Base-by-base conservation (phyloP, 2,888 invertebrate species). In the Nasonovia ribisnigri region DNA sequence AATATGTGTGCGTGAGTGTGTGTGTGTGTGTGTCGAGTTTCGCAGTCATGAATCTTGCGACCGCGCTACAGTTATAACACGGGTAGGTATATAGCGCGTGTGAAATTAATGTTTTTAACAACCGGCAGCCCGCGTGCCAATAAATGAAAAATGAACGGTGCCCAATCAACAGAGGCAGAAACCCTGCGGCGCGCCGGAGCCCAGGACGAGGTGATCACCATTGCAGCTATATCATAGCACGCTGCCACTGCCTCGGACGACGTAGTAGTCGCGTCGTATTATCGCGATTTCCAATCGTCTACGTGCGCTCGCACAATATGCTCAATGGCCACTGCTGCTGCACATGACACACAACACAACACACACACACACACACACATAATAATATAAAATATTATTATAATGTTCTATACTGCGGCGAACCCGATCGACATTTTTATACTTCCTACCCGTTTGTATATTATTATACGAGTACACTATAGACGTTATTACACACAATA, bases 131-230 rank as follows among this genome's bases (percentile, higher is more conserved):
- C 57, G 92, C 36, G 60, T 88, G 92, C 92, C 93, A 90, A 93
- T 92, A 92, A 92, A 92, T 92, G 92, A 92, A 88, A 92, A 92
- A 88, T 77, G 92, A 92, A 67, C 89, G 57, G 67, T 84, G 89
- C 84, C 93, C 90, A 93, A 93, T 93, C 93, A 93, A 93, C 93
- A 90, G 93, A 93, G 89, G 93, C 89, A 84, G 93, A 93, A 90
- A 93, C 93, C 93, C 93, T 93, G 93, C 42, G 93, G 92, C 89
- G 89, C 88, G 48, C 24, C 46, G 87, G 36, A 77, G 77, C 8
- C 67, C 92, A 48, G 86, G 57, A 92, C 90, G 88, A 92, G 88
- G 67, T 77, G 88, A 91, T 77, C 84, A 48, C 77, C 77, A 3
- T 48, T 46, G 60, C n/a, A 67, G 67, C n/a, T 13, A 60, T 60